Evolutionary conservation across 2,113 vertebrate species (phyloP).

Genomic region (Chitala chitala): DNA sequence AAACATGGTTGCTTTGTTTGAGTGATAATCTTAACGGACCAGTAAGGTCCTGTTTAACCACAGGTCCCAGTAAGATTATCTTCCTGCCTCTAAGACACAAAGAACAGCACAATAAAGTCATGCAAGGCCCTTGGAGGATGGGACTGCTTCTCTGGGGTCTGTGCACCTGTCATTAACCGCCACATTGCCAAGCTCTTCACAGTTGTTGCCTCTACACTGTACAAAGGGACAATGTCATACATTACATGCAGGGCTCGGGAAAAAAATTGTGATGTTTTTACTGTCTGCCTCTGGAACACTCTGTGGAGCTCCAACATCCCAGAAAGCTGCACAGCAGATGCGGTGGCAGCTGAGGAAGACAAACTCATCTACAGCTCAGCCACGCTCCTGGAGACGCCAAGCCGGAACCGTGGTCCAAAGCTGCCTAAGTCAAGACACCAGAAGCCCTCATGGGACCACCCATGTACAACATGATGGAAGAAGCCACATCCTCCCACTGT

Average conservation of each 20-base stretch:
- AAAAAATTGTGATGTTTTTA: not conserved
- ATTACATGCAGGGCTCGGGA: not conserved
- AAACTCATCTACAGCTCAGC: not conserved
- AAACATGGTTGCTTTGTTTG: constrained; percentile 23
- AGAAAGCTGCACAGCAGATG: constrained; percentile 6
- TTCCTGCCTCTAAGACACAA: constrained; percentile 13
- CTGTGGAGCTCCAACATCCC: not conserved
- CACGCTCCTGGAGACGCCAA: not conserved
- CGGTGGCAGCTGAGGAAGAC: not conserved
- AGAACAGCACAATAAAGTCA: constrained; percentile 18
- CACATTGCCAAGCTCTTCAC: not conserved
- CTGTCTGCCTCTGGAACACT: not conserved
- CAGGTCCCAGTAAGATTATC: constrained; percentile 23
- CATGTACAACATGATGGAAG: not conserved
- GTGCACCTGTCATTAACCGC: constrained; percentile 2
- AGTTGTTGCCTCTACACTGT: not conserved
- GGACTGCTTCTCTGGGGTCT: not conserved
- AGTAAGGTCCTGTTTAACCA: constrained; percentile 14
- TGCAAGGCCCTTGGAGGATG: constrained; percentile 14
- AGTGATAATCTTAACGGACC: constrained; percentile 16
- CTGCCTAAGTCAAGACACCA: not conserved
- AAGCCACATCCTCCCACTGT: not conserved
- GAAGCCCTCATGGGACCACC: not conserved
- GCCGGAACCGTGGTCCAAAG: not conserved
- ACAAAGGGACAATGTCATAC: not conserved